phyloP scores from a whole-genome alignment of 64 coral and sea anemone genomes.

The Acropora yongei region DNA sequence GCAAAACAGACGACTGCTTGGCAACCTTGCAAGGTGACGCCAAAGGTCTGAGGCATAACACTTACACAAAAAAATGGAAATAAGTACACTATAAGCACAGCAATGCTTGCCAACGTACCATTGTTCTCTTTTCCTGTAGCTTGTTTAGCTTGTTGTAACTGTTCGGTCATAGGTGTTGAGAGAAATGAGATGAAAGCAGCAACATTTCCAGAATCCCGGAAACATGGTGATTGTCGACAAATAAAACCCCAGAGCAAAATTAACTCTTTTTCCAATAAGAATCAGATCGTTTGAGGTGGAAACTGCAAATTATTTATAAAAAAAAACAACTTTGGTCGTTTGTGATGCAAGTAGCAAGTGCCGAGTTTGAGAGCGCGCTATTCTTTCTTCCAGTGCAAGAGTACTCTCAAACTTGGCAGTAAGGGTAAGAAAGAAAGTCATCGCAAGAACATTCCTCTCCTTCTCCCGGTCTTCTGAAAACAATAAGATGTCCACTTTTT shows the following conservation, averaged over 20 bases:
- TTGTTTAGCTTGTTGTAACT: neutral
- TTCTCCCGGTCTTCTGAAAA: constrained; percentile 42
- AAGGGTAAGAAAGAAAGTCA: constrained; percentile 47
- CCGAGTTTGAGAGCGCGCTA: neutral
- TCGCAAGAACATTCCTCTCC: constrained; percentile 14
- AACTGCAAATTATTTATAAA: neutral
- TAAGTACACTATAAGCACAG: neutral
- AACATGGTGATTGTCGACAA: neutral
- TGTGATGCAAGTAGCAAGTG: neutral
- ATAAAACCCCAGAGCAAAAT: neutral
- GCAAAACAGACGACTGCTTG: neutral
- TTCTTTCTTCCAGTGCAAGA: too few species aligned
- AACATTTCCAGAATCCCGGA: neutral
- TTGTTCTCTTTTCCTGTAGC: neutral
- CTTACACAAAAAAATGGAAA: neutral
- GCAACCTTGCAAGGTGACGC: too few species aligned
- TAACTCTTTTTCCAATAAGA: neutral
- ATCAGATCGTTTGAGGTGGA: neutral
- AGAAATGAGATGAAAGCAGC: neutral
- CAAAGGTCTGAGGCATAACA: neutral
- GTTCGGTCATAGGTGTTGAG: neutral
- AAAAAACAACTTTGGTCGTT: neutral
- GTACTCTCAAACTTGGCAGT: neutral
- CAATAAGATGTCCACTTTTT: constrained; percentile 38
- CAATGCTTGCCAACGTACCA: constrained; percentile 1